phyloP scores from a whole-genome alignment of 1,140 invertebrate genomes.

The Meteorus sp. region DNA sequence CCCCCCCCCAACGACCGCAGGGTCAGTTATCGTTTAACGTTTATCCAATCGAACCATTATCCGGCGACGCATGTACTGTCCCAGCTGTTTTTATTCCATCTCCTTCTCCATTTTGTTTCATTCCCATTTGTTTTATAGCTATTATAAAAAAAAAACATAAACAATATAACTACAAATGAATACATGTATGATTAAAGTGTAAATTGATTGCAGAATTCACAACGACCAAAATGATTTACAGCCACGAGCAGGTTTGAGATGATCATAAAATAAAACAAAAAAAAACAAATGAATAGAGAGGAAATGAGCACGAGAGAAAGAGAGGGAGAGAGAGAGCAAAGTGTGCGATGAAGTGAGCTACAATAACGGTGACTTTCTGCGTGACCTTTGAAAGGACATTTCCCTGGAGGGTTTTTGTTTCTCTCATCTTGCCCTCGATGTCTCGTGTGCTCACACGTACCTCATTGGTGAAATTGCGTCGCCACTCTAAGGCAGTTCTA shows the following conservation, averaged over 20 bases:
- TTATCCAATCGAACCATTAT: constrained; percentile 51
- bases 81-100: constrained; percentile 9
- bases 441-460: constrained; percentile 1
- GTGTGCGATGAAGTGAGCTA: too few species aligned
- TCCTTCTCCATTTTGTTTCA: background rate
- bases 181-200: too few species aligned
- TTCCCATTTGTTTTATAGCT: background rate
- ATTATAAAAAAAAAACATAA: background rate
- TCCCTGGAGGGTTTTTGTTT: constrained; percentile 25
- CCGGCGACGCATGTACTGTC: constrained; percentile 20
- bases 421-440: too few species aligned
- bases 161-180: too few species aligned
- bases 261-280: background rate
- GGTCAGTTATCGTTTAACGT: constrained; percentile 42
- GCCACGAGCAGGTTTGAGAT: background rate
- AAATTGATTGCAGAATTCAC: too few species aligned
- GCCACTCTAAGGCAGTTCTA: background rate
- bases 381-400: constrained; percentile 25
- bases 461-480: constrained; percentile 6
- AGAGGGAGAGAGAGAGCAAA: background rate
- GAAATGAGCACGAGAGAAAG: background rate
- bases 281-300: background rate
- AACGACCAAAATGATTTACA: background rate
- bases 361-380: too few species aligned
- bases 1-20: constrained; percentile 23